A percentile compares a stretch with the other conserved stretches of the same genome.
phyloP scores from a whole-genome alignment of 1,140 invertebrate genomes.

The Acromyrmex charruanus region DNA sequence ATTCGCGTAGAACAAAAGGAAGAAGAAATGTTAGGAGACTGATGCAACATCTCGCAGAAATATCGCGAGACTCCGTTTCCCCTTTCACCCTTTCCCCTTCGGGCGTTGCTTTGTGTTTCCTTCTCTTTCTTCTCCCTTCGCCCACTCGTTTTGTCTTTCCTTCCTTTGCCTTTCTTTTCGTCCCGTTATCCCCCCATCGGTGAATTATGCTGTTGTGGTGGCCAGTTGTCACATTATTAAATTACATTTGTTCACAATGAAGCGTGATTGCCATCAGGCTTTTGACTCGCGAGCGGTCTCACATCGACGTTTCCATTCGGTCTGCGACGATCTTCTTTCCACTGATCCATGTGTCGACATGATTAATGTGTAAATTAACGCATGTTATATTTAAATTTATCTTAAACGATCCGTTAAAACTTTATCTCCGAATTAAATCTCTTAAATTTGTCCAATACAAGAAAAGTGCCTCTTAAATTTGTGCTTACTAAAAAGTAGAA shows the following conservation, averaged over 20 bases:
- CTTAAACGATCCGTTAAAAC: neutral
- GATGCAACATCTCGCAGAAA: constrained; percentile 74
- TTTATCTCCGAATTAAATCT: neutral
- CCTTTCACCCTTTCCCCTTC: constrained; percentile 30
- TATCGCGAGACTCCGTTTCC: constrained; percentile 72
- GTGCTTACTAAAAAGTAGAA: neutral
- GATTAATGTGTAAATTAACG: constrained; percentile 2
- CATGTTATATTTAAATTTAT: neutral
- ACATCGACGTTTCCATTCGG: constrained; percentile 26
- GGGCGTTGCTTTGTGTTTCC: neutral
- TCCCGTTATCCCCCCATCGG: constrained; percentile 34
- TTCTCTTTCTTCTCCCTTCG: constrained; percentile 28
- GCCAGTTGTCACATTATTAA: constrained; percentile 75
- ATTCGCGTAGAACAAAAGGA: constrained; percentile 66
- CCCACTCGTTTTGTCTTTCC: constrained; percentile 8
- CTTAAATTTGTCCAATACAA: neutral
- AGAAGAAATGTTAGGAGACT: constrained; percentile 65
- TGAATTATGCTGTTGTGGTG: constrained; percentile 73
- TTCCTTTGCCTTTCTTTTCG: constrained; percentile 42
- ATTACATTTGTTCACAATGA: constrained; percentile 76
- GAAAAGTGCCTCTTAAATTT: neutral
- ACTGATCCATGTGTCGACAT: neutral
- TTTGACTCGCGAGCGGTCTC: constrained; percentile 59
- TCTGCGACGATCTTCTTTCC: constrained; percentile 41
- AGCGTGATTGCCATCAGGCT: constrained; percentile 71